Evolutionary conservation across 2,888 invertebrate species (phyloP).

Genomic region (Endotricha flammealis): DNA sequence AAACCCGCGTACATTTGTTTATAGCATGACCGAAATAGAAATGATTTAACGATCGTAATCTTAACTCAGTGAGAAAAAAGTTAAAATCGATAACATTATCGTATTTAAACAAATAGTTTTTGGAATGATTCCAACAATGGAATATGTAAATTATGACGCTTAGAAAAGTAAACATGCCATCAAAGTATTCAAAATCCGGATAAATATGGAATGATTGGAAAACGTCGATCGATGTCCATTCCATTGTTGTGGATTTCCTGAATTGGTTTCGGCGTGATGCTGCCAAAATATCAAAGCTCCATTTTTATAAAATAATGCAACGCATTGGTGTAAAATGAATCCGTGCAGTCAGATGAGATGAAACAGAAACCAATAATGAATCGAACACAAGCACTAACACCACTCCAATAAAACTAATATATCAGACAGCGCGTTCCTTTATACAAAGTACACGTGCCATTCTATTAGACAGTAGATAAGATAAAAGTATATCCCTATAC

Average conservation of each 20-base stretch:
- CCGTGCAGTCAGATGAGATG: slow-evolving; percentile 16
- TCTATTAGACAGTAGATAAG: too few species aligned
- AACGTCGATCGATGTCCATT: slow-evolving; percentile 5
- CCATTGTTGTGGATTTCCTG: slow-evolving; percentile 10
- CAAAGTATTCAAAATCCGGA: slow-evolving; percentile 8
- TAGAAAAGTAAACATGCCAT: slow-evolving; percentile 4
- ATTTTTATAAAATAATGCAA: slow-evolving; percentile 45
- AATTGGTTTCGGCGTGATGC: slow-evolving; percentile 39
- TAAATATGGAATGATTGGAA: slow-evolving; percentile 11
- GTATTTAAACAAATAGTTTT: slow-evolving; percentile 10
- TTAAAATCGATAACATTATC: slow-evolving; percentile 15
- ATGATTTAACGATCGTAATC: slow-evolving; percentile 24
- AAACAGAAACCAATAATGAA: too few species aligned
- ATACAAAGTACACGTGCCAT: too few species aligned
- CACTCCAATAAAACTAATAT: too few species aligned
- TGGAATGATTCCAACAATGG: slow-evolving; percentile 13
- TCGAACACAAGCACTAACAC: too few species aligned
- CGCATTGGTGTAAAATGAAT: slow-evolving; percentile 33
- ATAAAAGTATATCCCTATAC: too few species aligned
- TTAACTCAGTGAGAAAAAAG: slow-evolving; percentile 20
- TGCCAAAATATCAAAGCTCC: slow-evolving; percentile 45
- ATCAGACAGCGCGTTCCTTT: too few species aligned
- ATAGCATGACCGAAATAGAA: slow-evolving; percentile 24
- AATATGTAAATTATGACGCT: slow-evolving; percentile 11
- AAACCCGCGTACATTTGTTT: slow-evolving; percentile 19